These are phyloP conservation scores for Rattus rattus DNA, from an alignment of 2,113 vertebrate species.

Conservation along the genomic window DNA sequence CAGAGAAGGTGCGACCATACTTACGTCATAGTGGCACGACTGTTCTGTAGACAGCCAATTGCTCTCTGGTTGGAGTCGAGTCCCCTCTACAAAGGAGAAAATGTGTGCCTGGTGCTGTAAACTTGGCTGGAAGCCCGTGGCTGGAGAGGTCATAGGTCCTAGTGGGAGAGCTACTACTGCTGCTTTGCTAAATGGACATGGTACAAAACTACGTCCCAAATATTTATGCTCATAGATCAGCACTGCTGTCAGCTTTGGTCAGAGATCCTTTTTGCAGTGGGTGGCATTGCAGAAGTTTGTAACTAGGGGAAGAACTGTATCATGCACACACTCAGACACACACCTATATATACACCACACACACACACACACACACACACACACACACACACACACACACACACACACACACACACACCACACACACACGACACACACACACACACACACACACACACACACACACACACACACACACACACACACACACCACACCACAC, in stretches of 20 bases:
- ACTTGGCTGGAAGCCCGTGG: not conserved
- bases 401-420: not conserved
- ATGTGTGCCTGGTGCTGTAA: not conserved
- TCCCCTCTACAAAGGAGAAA: not conserved
- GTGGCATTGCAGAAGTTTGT: not conserved
- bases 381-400: not conserved
- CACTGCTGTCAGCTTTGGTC: not conserved
- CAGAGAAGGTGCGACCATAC: not conserved
- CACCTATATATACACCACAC: no score
- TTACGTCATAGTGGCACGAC: not conserved
- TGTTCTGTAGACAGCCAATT: not conserved
- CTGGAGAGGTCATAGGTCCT: not conserved
- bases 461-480: no score
- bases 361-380: not conserved
- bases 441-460: no score
- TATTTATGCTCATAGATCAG: not conserved
- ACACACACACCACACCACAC: no score
- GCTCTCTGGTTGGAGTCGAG: not conserved
- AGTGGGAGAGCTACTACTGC: not conserved
- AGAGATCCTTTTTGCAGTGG: not conserved
- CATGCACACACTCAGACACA: no score
- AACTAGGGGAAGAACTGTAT: not conserved
- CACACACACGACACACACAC: not conserved
- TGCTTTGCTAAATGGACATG: not conserved
- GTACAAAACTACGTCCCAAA: not conserved